These are phyloP conservation scores for Gandaritis pyraliata DNA, from an alignment of 2,888 invertebrate genomes.

Conservation along the genomic window DNA sequence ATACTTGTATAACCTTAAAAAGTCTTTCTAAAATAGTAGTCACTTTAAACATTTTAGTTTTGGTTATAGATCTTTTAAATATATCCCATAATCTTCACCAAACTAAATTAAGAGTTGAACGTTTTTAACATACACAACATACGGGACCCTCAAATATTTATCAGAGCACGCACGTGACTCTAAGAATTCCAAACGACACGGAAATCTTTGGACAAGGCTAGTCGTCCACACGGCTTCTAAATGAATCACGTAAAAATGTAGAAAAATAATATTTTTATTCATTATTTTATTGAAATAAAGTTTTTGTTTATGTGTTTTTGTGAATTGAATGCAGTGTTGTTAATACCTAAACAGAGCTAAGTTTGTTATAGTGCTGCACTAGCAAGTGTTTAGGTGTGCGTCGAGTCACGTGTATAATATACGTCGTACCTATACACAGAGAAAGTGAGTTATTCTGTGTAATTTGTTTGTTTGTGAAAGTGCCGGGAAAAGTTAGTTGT, in stretches of 20 bases:
- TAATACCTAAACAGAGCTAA: neutral
- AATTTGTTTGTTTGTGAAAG: constrained; percentile 5
- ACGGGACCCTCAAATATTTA: constrained; percentile 11
- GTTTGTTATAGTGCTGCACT: neutral
- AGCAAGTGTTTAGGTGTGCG: neutral
- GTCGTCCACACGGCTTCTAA: constrained; percentile 29
- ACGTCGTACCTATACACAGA: too few species aligned
- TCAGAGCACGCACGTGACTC: constrained; percentile 7
- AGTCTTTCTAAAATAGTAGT: too few species aligned
- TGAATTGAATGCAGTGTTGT: neutral
- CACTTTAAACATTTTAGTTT: too few species aligned
- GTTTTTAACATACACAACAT: neutral
- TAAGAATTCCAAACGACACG: constrained; percentile 26
- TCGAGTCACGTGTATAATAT: constrained; percentile 9
- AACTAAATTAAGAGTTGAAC: too few species aligned
- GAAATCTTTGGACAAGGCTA: constrained; percentile 31
- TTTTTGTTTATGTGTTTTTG: neutral
- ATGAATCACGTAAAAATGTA: constrained; percentile 7
- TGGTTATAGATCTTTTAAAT: too few species aligned
- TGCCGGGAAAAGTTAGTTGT: neutral
- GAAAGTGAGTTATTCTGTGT: constrained; percentile 24
- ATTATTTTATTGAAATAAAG: neutral
- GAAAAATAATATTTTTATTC: neutral
- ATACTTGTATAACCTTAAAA: too few species aligned
- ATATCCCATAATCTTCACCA: too few species aligned